Conservation (phyloP, 2,888 invertebrate genomes). For the Morpho achilles region DNA sequence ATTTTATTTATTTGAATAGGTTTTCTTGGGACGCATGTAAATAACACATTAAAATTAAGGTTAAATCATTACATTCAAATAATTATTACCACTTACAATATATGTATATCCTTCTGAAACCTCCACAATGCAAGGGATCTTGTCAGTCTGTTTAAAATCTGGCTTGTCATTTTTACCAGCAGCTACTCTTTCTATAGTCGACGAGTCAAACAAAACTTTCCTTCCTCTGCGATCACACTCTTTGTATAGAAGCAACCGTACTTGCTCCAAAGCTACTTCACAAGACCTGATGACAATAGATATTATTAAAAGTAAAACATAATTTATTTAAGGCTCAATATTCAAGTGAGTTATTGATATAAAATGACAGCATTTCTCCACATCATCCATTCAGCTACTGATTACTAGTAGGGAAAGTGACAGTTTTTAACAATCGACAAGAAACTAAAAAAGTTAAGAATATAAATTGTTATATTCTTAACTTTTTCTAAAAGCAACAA, state of each 20-base stretch:
- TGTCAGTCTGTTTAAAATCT: conserved; percentile 43
- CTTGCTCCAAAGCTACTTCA: conserved; percentile 85
- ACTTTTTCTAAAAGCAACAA: too few species aligned
- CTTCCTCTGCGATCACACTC: conserved; percentile 92
- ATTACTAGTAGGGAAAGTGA: too few species aligned
- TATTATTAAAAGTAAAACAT: background rate
- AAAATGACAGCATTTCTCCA: too few species aligned
- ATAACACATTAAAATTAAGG: background rate
- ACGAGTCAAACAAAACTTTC: conserved; percentile 90
- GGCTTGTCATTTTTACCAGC: conserved; percentile 64
- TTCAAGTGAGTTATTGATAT: too few species aligned
- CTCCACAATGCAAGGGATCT: conserved; percentile 76
- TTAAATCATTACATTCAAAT: background rate
- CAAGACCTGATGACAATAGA: conserved; percentile 58
- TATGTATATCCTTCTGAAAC: conserved; percentile 82
- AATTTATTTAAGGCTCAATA: background rate
- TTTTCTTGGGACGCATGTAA: background rate
- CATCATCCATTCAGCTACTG: too few species aligned
- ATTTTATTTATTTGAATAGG: too few species aligned
- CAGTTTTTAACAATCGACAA: too few species aligned
- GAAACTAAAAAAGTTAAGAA: too few species aligned
- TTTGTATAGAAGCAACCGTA: conserved; percentile 89
- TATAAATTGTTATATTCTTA: too few species aligned
- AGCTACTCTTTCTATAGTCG: conserved; percentile 81
- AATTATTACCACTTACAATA: conserved; percentile 70